A percentile compares a stretch with the other conserved stretches of the same genome.
These are phyloP conservation scores for Zalophus californianus DNA, from an alignment of 2,797 vertebrate genomes.

Conservation along the genomic window DNA sequence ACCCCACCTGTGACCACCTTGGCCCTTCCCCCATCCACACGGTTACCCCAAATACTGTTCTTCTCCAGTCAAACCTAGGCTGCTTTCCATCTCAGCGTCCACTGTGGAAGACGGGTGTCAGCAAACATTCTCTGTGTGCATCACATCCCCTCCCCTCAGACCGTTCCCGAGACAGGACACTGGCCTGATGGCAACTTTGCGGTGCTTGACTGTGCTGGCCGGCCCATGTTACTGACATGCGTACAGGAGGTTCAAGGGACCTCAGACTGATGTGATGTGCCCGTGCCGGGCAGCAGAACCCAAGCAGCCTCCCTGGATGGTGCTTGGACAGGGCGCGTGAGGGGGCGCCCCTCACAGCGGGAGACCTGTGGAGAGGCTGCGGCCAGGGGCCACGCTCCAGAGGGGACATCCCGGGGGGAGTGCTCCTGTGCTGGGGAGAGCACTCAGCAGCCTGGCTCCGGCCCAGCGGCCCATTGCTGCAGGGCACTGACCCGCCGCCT, in stretches of 20 bases:
- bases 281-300: no score
- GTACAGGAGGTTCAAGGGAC: neutral
- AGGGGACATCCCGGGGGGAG: no score
- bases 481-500: neutral
- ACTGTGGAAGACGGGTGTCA: neutral
- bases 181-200: neutral
- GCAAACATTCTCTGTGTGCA: neutral
- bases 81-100: neutral
- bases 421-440: no score
- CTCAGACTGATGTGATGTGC: neutral
- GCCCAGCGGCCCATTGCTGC: fast-evolving
- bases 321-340: no score
- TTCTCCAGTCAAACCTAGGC: neutral
- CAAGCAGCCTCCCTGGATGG: no score
- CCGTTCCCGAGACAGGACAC: neutral
- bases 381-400: neutral
- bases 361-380: neutral
- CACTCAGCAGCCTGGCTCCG: no score
- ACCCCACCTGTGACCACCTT: neutral
- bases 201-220: neutral
- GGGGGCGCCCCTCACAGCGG: no score
- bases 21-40: neutral
- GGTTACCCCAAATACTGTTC: neutral
- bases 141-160: neutral
- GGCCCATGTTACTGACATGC: neutral